Evolutionary conservation across 1,140 invertebrate species (phyloP).

Genomic region (Marisa cornuarietis): DNA sequence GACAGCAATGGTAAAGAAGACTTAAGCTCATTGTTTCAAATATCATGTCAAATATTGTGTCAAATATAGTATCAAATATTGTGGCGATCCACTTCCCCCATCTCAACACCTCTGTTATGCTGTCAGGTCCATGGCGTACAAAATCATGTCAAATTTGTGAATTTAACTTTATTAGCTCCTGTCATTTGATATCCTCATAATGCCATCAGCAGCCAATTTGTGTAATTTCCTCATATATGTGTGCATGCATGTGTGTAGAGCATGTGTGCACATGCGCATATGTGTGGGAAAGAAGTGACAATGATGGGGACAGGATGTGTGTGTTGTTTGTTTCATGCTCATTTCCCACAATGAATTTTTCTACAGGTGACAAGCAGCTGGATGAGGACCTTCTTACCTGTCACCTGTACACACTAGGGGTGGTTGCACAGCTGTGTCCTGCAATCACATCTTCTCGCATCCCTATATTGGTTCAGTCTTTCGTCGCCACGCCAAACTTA

Average conservation of each 20-base stretch:
- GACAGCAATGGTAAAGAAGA: constrained; percentile 16
- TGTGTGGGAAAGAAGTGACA: neutral
- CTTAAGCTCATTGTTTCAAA: too few relatives aligned
- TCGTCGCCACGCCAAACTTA: constrained; percentile 52
- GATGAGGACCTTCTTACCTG: constrained; percentile 60
- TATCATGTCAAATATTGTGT: too few relatives aligned
- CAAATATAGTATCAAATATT: too few relatives aligned
- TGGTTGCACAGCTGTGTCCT: constrained; percentile 65
- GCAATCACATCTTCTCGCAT: constrained; percentile 61
- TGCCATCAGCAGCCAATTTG: too few relatives aligned
- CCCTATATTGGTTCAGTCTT: constrained; percentile 66
- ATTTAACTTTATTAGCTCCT: too few relatives aligned
- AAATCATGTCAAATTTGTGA: too few relatives aligned
- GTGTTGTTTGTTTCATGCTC: neutral
- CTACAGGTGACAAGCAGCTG: constrained; percentile 31
- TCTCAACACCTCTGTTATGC: too few relatives aligned
- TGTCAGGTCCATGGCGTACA: too few relatives aligned
- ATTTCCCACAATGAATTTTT: neutral
- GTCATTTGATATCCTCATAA: too few relatives aligned
- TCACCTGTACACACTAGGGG: constrained; percentile 67
- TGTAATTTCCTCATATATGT: neutral
- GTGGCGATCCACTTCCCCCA: too few relatives aligned
- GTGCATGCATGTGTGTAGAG: too few relatives aligned
- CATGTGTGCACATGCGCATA: too few relatives aligned
- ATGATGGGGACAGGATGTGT: constrained; percentile 2